Evolutionary conservation across 2,888 invertebrate species (phyloP).

Genomic region (Augiades crinisus): DNA sequence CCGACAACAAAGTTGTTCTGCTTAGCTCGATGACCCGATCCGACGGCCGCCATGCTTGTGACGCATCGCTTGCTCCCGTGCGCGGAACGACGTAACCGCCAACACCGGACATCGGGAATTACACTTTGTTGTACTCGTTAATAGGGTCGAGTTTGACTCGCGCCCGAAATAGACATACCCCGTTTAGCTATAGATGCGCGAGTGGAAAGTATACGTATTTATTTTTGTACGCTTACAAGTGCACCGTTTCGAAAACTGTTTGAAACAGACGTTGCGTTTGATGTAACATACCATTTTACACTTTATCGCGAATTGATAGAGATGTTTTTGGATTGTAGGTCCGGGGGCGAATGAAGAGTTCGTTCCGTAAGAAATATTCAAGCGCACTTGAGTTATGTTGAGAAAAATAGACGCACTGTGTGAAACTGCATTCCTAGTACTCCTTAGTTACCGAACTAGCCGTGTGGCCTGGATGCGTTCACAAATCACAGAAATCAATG

Average conservation of each 20-base stretch:
- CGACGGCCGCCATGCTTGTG: constrained; percentile 51
- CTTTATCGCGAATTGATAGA: constrained; percentile 10
- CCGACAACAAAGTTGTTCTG: constrained; percentile 39
- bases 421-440: constrained; percentile 13
- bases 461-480: constrained; percentile 2
- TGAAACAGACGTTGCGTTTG: constrained; percentile 46
- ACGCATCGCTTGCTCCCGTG: constrained; percentile 50
- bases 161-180: background rate
- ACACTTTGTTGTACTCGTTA: background rate
- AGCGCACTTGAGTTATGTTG: constrained; percentile 28
- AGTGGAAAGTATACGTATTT: constrained; percentile 70
- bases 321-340: constrained; percentile 6
- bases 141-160: constrained; percentile 37
- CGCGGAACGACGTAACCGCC: constrained; percentile 46
- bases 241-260: constrained; percentile 63
- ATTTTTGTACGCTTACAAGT: constrained; percentile 66
- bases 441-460: background rate
- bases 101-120: constrained; percentile 10
- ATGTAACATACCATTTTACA: constrained; percentile 13
- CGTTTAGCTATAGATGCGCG: constrained; percentile 29
- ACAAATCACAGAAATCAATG: no score
- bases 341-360: background rate
- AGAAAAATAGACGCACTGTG: constrained; percentile 27
- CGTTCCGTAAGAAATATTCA: constrained; percentile 25
- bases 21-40: constrained; percentile 73